Evolutionary conservation across 2,888 invertebrate genomes (phyloP), one percentile per base, ranked within the genome.

Genomic region (Therioaphis trifolii): DNA sequence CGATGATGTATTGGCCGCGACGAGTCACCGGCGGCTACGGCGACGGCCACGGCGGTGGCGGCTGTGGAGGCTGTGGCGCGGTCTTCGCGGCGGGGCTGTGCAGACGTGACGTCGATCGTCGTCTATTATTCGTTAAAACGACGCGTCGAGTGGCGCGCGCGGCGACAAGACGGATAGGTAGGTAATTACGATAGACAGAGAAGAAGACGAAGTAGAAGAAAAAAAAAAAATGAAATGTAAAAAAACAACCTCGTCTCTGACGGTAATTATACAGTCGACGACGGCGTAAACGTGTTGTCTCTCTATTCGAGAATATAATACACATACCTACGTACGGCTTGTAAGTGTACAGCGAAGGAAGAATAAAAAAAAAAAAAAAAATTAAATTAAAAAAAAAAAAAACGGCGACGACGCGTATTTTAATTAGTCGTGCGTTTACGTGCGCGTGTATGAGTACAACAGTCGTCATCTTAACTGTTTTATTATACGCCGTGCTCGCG

Each of bases 81-180:
- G 46, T 46, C 18, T 24, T 71, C 24, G 5, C 18, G 11, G 18
- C 24, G 66, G 35, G 18, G 43, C 21, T n/a, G n/a, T 35, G 9
- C 18, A 24, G 49, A 72, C 72, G 72, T 52, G 72, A 72, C 52
- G 52, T n/a, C 72, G 29, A n/a, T 49, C 29, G 15, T 46, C n/a
- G 49, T 49, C 11, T 49, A 27, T 71, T 35, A 29, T n/a, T 29
- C 24, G 46, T 35, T 52, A 35, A 72, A 52, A 35, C 21, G 49
- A 35, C 29, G 27, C 49, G 49, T 49, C 71, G n/a, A 46, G 46
- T 49, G n/a, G 35, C 35, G 35, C 35, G 24, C 27, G 35, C 40
- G 66, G n/a, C n/a, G 49, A 72, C 74, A 21, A 55, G 74, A 74
- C 35, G 35, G 74, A 72, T 52, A 52, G 72, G n/a, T n/a, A n/a